phyloP scores from a whole-genome alignment of 2,797 vertebrate genomes.

The Notolepis coatsorum region DNA sequence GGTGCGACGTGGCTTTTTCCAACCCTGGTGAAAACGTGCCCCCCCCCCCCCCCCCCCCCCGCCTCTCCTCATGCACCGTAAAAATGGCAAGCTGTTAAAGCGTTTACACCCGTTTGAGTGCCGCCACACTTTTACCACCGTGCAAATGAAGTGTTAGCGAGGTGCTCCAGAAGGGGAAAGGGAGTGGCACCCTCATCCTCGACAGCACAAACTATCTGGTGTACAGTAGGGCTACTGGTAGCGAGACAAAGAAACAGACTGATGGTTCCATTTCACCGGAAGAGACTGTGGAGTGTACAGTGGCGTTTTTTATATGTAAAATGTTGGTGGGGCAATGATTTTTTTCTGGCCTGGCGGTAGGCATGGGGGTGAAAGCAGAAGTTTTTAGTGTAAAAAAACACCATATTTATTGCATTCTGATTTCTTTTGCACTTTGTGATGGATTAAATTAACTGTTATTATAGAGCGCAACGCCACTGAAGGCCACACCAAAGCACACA shows the following conservation, averaged over 20 bases:
- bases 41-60: slow-evolving; percentile 13
- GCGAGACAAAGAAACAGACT: slow-evolving; percentile 42
- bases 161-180: slow-evolving; percentile 47
- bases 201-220: slow-evolving; percentile 21
- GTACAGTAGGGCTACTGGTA: slow-evolving; percentile 34
- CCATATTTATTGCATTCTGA: too few species aligned
- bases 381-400: too few species aligned
- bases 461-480: too few species aligned
- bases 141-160: slow-evolving; percentile 65
- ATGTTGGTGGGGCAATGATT: slow-evolving; percentile 51
- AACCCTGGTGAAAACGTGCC: slow-evolving; percentile 43
- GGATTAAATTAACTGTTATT: too few species aligned
- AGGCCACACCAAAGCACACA: too few species aligned
- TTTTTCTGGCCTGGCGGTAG: too few species aligned
- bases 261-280: slow-evolving; percentile 35
- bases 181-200: slow-evolving; percentile 46
- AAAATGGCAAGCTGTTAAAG: slow-evolving; percentile 54
- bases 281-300: slow-evolving; percentile 20
- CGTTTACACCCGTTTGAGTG: slow-evolving; percentile 46
- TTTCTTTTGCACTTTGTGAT: too few species aligned
- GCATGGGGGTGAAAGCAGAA: too few species aligned
- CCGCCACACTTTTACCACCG: slow-evolving; percentile 39
- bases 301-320: too few species aligned
- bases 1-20: slow-evolving; percentile 46
- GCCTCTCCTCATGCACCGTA: slow-evolving; percentile 30